phyloP scores from a whole-genome alignment of 2,888 invertebrate species.

The Stenoptilia bipunctidactyla region DNA sequence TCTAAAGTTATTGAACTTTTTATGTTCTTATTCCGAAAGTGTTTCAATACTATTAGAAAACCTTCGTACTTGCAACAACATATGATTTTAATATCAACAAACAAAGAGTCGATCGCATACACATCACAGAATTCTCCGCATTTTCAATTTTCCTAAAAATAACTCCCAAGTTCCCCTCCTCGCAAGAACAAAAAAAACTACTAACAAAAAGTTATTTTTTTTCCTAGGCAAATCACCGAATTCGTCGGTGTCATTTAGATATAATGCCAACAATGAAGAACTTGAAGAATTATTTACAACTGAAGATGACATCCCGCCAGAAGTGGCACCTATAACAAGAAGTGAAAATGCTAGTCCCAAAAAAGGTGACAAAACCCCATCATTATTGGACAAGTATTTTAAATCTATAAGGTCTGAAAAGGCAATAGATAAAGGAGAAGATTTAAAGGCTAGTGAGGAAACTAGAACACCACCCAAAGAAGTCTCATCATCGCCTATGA shows the following conservation, averaged over 20 bases:
- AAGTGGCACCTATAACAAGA: constrained; percentile 37
- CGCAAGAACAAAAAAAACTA: too few species aligned
- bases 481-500: constrained; percentile 62
- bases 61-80: too few species aligned
- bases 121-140: too few species aligned
- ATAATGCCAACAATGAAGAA: constrained; percentile 83
- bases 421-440: constrained; percentile 15
- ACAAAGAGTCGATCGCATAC: too few species aligned
- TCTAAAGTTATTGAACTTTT: too few species aligned
- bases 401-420: constrained; percentile 45
- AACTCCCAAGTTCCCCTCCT: too few species aligned
- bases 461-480: constrained; percentile 37
- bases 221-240: constrained; percentile 51
- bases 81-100: too few species aligned
- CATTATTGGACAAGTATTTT: constrained; percentile 64
- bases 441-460: constrained; percentile 45
- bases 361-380: constrained; percentile 40
- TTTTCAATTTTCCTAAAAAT: too few species aligned
- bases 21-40: too few species aligned
- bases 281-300: constrained; percentile 76
- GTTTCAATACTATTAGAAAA: too few species aligned
- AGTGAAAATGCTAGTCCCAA: constrained; percentile 56
- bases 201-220: too few species aligned
- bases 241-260: constrained; percentile 74
- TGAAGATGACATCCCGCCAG: constrained; percentile 71